Evolutionary conservation across 2,888 invertebrate genomes (phyloP).

Genomic region (Hybos culiciformis): DNA sequence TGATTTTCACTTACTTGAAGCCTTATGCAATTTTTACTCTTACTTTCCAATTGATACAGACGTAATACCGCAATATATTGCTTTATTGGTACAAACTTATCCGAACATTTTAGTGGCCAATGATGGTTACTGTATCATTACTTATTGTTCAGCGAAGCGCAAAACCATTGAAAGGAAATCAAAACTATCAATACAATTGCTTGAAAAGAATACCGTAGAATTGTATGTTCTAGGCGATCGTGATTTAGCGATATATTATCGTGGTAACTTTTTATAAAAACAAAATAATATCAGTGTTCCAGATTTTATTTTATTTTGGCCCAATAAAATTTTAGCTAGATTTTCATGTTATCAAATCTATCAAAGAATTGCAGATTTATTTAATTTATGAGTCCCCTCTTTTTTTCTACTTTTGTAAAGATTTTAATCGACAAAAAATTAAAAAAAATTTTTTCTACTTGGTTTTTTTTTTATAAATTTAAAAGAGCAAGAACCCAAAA

Average conservation of each 20-base stretch:
- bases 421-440: no score
- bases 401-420: no score
- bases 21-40: slow-evolving; percentile 35
- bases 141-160: background rate
- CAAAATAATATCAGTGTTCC: background rate
- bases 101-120: slow-evolving; percentile 36
- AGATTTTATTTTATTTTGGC: slow-evolving; percentile 14
- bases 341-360: no score
- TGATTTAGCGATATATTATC: slow-evolving; percentile 38
- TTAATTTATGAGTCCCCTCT: no score
- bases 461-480: no score
- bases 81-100: slow-evolving; percentile 36
- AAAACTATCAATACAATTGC: background rate
- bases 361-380: no score
- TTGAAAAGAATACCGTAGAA: slow-evolving; percentile 36
- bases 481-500: no score
- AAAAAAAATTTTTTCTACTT: no score
- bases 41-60: slow-evolving; percentile 33
- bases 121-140: slow-evolving; percentile 45
- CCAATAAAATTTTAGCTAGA: no score
- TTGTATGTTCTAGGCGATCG: slow-evolving; percentile 37
- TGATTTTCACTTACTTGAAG: slow-evolving; percentile 37
- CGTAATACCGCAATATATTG: slow-evolving; percentile 38
- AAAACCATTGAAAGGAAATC: background rate
- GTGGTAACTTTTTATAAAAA: slow-evolving; percentile 24